Conservation (phyloP, 2,797 vertebrate genomes). For the Morelia viridis region DNA sequence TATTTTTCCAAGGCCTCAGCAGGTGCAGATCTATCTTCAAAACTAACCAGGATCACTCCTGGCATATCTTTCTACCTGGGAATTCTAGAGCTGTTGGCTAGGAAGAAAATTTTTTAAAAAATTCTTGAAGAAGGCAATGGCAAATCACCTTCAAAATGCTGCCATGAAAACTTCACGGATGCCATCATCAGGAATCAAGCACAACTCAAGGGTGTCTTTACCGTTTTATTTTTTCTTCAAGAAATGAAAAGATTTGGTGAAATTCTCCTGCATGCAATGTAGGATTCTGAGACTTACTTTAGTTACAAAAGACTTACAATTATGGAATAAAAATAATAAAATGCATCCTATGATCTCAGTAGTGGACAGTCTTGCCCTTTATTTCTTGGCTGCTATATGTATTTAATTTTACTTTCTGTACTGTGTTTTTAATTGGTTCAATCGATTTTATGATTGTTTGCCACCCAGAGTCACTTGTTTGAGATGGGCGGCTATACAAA, state of each 20-base stretch:
- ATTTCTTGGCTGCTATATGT: too few relatives aligned
- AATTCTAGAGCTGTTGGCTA: not conserved
- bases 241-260: not conserved
- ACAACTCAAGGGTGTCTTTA: not conserved
- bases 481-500: too few relatives aligned
- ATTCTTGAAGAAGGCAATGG: not conserved
- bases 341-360: not conserved
- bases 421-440: too few relatives aligned
- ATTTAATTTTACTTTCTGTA: too few relatives aligned
- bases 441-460: too few relatives aligned
- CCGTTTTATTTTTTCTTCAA: not conserved
- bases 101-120: not conserved
- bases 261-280: too few relatives aligned
- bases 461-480: too few relatives aligned
- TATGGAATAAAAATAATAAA: not conserved
- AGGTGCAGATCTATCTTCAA: not conserved
- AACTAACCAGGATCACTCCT: not conserved
- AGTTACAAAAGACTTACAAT: not conserved
- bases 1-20: not conserved
- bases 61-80: not conserved
- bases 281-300: not conserved
- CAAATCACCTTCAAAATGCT: not conserved
- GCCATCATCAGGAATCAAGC: not conserved
- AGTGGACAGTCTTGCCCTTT: not conserved
- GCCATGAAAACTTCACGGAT: not conserved